Percentiles rank a stretch among this genome's conserved stretches.
These are phyloP conservation scores for Archilochus colubris DNA, from an alignment of 2,113 vertebrate genomes.

Conservation along the genomic window DNA sequence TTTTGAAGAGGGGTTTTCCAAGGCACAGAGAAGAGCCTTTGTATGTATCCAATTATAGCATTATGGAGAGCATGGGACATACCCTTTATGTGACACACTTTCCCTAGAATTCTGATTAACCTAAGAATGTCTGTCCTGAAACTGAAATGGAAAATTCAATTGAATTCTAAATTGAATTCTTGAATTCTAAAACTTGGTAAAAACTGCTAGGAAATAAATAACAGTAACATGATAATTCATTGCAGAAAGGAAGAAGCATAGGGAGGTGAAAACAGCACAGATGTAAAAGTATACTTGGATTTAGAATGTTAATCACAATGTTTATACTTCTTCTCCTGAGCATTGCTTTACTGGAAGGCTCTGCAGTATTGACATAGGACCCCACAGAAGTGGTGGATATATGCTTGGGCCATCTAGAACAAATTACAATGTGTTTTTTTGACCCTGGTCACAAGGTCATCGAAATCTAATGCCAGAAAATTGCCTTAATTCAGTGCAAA, in stretches of 20 bases:
- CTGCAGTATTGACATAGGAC: rapidly evolving
- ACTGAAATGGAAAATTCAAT: neutral
- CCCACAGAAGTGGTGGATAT: neutral
- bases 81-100: neutral
- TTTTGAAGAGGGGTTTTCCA: neutral
- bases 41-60: neutral
- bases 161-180: neutral
- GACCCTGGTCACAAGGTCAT: neutral
- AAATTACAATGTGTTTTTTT: slow-evolving; percentile 24
- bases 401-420: neutral
- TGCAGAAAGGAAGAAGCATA: neutral
- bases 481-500: neutral
- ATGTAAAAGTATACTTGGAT: neutral
- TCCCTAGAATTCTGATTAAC: neutral
- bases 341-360: neutral
- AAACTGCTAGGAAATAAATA: neutral
- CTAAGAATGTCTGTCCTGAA: neutral
- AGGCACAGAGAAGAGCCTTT: neutral
- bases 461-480: slow-evolving; percentile 11
- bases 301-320: neutral
- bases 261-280: neutral
- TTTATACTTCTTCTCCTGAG: neutral
- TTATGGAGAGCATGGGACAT: neutral
- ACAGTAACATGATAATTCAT: neutral
- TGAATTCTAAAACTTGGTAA: neutral